Evolutionary conservation across 2,797 vertebrate genomes (phyloP).

Genomic region (Helarctos malayanus): DNA sequence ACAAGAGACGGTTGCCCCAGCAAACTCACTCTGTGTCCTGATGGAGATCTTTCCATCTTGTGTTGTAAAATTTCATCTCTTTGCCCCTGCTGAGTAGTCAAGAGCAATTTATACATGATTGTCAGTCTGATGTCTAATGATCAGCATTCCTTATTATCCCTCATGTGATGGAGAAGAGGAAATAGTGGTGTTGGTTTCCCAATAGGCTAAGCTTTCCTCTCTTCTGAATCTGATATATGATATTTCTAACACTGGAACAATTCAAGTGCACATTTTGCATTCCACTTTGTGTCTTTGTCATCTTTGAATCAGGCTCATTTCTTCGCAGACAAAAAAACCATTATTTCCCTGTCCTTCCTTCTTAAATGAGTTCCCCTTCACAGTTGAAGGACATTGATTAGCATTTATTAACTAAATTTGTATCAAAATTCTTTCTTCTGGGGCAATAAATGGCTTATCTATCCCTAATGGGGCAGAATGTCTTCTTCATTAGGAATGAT

Average conservation of each 20-base stretch:
- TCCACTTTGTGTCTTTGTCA: not conserved
- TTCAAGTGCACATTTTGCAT: rapidly evolving
- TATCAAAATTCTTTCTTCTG: conserved; percentile 56
- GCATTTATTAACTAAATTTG: conserved; percentile 71
- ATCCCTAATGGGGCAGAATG: not conserved
- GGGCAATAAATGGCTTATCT: conserved; percentile 59
- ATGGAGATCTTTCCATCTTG: not conserved
- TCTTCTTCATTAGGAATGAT: conserved; percentile 49
- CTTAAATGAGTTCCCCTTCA: conserved; percentile 43
- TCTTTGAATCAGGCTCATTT: conserved; percentile 51
- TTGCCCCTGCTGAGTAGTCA: not conserved
- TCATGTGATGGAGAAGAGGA: not conserved
- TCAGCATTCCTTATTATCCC: conserved; percentile 31
- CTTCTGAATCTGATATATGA: conserved; percentile 18
- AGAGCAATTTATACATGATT: conserved; percentile 12
- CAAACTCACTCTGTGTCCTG: not conserved
- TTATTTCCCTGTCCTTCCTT: conserved; percentile 30
- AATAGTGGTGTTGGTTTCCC: not conserved
- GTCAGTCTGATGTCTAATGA: not conserved
- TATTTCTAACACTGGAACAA: conserved; percentile 59
- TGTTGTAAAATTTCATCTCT: not conserved
- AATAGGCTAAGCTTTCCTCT: not conserved
- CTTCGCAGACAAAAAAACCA: not conserved
- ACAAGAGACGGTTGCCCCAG: not conserved
- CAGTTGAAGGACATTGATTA: conserved; percentile 53